Percentiles rank a stretch among this genome's conserved stretches.
Conservation (phyloP, 2,888 invertebrate species). For the Rotaria magnacalcarata region DNA sequence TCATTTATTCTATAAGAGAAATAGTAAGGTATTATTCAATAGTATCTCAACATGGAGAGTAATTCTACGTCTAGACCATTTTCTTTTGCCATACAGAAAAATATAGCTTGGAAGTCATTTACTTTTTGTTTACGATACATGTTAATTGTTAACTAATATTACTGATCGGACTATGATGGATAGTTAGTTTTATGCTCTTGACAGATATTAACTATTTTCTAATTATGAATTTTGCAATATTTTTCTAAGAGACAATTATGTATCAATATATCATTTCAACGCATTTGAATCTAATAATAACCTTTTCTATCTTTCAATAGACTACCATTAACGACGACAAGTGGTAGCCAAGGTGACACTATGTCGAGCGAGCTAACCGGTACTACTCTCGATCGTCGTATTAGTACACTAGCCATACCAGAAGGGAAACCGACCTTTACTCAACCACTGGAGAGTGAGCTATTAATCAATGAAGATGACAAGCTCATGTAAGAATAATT, state of each 20-base stretch:
- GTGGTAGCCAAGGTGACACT: not conserved
- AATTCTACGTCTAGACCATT: no score
- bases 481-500: not conserved
- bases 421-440: not conserved
- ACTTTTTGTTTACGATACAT: no score
- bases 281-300: not conserved
- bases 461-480: conserved; percentile 10
- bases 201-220: no score
- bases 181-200: not conserved
- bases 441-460: not conserved
- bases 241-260: not conserved
- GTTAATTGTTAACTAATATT: not conserved
- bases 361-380: not conserved
- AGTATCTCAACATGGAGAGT: no score
- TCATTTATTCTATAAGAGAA: no score
- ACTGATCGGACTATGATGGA: not conserved
- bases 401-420: not conserved
- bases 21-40: no score
- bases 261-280: conserved; percentile 4
- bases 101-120: no score
- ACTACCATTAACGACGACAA: not conserved
- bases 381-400: not conserved
- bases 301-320: not conserved
- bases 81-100: no score
- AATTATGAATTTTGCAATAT: no score